Evolutionary conservation across 2,797 vertebrate species (phyloP), one percentile per base, ranked within the genome.

Genomic region (Dallia pectoralis): DNA sequence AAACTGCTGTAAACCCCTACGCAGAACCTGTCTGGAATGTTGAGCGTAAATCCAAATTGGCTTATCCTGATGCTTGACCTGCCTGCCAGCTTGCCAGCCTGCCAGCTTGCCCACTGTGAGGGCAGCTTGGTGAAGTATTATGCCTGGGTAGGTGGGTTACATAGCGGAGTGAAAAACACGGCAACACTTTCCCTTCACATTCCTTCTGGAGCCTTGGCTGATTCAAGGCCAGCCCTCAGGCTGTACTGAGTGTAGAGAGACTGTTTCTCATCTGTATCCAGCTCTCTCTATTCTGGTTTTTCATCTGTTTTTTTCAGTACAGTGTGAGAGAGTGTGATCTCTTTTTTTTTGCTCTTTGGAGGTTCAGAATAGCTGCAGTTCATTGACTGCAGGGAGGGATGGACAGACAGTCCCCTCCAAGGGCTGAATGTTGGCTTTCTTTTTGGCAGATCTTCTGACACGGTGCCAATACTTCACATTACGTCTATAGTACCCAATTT

Each of bases 41-140:
- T 81, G 84, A 87, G 85, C 81, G 87, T 85, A 88, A 14, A 14
- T 88, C 85, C 87, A 87, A 91, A 91, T 89, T 90, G 89, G 89
- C 77, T 91, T 89, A 87, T 72, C 70, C 72, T 7, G 32, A 88
- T 82, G 81, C 74, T 79, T 87, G 87, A 87, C 86, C 40, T 44
- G 40, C 40, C 40, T 44, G 40, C 40, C 40, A 44, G 40, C 9
- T 81, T 86, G 87, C 83, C 87, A n/a, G 40, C 40, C 40, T 44
- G 40, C 40, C 40, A 44, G 40, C 9, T 81, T 86, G 87, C 83
- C 87, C 81, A 83, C 79, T 82, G 79, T 49, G 33, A 82, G 77
- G 83, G 84, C 77, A 75, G 78, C 29, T 14, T 44, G 40, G 72
- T 80, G 80, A 89, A 88, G 82, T 87, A 77, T 86, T 11, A 12